Percentiles rank a stretch among this genome's conserved stretches.
phyloP scores from a whole-genome alignment of 2,113 vertebrate genomes.

The Sakesphorus luctuosus region DNA sequence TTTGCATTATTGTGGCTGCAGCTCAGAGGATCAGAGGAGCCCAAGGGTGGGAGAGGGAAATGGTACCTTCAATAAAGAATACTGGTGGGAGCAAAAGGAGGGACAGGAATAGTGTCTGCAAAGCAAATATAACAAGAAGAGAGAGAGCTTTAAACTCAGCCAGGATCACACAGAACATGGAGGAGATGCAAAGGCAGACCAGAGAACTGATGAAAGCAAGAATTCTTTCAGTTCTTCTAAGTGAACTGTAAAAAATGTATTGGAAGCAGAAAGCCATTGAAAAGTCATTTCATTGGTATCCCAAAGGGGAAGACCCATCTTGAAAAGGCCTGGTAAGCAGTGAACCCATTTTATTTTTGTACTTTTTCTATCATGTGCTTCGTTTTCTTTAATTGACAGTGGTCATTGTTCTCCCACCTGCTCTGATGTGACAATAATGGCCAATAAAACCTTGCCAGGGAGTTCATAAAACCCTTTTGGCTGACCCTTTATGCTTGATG shows the following conservation, averaged over 20 bases:
- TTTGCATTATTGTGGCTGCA: background rate
- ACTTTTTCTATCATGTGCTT: accelerated
- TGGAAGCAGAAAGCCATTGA: background rate
- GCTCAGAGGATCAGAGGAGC: background rate
- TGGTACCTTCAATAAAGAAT: background rate
- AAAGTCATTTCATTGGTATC: background rate
- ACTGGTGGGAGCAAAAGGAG: background rate
- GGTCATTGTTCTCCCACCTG: background rate
- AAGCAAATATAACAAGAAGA: background rate
- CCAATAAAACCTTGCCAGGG: background rate
- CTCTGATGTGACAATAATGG: background rate
- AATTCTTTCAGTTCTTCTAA: background rate
- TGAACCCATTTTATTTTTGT: background rate
- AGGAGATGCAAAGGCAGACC: background rate
- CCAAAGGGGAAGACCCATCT: background rate
- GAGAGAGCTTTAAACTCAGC: background rate
- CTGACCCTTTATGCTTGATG: background rate
- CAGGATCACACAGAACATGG: background rate
- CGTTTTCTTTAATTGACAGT: background rate
- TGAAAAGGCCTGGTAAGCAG: background rate
- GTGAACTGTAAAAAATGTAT: background rate
- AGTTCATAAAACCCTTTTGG: background rate
- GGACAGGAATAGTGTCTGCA: background rate
- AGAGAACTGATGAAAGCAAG: background rate
- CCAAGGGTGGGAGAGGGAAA: background rate